These are phyloP conservation scores for Luidia sarsii DNA, from an alignment of 53 echinoderm and acorn worm species.

Conservation along the genomic window DNA sequence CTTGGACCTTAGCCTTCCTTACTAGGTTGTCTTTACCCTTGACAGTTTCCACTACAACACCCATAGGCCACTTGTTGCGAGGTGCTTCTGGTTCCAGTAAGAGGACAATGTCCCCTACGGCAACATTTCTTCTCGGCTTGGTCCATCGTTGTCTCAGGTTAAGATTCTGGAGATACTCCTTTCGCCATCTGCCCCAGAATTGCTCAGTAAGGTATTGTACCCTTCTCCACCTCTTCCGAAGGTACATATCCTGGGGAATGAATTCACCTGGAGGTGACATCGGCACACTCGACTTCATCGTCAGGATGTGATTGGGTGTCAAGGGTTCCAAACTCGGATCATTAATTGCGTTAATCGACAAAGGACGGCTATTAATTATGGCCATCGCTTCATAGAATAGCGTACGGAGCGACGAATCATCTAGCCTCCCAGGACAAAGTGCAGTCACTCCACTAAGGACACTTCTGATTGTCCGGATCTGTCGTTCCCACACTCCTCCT, in stretches of 20 bases:
- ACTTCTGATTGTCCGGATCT: slow-evolving; percentile 61
- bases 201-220: slow-evolving; percentile 47
- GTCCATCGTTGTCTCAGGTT: slow-evolving; percentile 54
- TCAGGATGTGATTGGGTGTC: slow-evolving; percentile 64
- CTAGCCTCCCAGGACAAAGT: slow-evolving; percentile 52
- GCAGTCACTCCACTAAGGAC: slow-evolving; percentile 55
- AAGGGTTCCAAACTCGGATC: slow-evolving; percentile 32
- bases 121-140: slow-evolving; percentile 35
- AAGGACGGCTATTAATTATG: slow-evolving; percentile 56
- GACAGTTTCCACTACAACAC: slow-evolving; percentile 15
- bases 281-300: slow-evolving; percentile 46
- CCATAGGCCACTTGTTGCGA: slow-evolving; percentile 61
- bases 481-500: slow-evolving; percentile 81
- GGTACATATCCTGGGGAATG: slow-evolving; percentile 41
- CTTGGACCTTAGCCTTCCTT: slow-evolving; percentile 34
- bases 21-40: slow-evolving; percentile 35
- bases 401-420: slow-evolving; percentile 63
- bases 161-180: slow-evolving; percentile 54
- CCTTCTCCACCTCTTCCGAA: slow-evolving; percentile 59
- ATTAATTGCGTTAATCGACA: slow-evolving; percentile 18
- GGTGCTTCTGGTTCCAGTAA: slow-evolving; percentile 27
- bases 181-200: slow-evolving; percentile 69
- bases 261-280: slow-evolving; percentile 56
- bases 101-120: slow-evolving; percentile 61
- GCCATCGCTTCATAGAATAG: slow-evolving; percentile 51